Evolutionary conservation across 1,140 invertebrate species (phyloP), one percentile per base, ranked within the genome.

Genomic region (Drosophila simulans): DNA sequence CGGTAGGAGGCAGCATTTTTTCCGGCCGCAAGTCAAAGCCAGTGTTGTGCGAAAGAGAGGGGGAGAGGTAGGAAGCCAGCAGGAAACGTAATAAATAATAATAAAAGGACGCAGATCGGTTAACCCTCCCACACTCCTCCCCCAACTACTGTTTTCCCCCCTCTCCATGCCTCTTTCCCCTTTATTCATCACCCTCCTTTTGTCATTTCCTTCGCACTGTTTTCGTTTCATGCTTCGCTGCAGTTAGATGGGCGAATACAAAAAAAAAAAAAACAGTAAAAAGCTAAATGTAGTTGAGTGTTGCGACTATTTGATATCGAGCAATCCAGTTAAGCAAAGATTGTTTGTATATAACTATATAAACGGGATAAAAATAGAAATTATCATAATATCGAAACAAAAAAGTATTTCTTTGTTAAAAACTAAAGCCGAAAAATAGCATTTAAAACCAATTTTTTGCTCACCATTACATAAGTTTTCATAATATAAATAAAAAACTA

Each of bases 181-280:
- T 64, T 31, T 34, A 25, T 27, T 55, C 8, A 25, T 35, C 70
- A 17, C 46, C 20, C 42, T 39, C 12, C 13, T 31, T 58, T 46
- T 73, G 34, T 75, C 77, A 84, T 76, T 84, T 84, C 49, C 65
- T 62, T 40, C 15, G 51, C 51, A 40, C 57, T 42, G 46, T 66
- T 77, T 86, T 69, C 40, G 74, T 80, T 88, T 88, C 80, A 88
- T 77, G 84, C 75, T 69, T 71, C 70, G 56, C 58, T 89, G 83
- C 54, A 25, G 52, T 77, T 77, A 57, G 49, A 35, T 45, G 20
- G n/a, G 12, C 27, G 15, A 65, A 22, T 22, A 20, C 20, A 20
- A 20, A 13, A 11, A 42, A 42, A 42, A 42, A 34, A 58, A 58
- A 31, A 42, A 31, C 17, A 1, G 34, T n/a, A 13, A 20, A n/a